Base-by-base conservation (phyloP, 35 echinoderm and acorn worm species). In the Amphiura filiformis region DNA sequence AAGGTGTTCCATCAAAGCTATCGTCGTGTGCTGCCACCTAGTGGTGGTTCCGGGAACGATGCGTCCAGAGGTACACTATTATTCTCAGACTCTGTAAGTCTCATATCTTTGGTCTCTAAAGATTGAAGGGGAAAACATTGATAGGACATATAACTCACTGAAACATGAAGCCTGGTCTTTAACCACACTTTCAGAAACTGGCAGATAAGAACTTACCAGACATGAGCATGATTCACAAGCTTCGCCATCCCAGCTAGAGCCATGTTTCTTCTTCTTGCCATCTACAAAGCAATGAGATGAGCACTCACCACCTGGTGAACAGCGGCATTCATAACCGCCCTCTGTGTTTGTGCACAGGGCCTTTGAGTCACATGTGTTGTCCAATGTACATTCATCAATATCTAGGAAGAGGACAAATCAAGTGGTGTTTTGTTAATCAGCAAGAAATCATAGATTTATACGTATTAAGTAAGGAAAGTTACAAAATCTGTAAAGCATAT, bases 311-410 rank as follows among this genome's bases (percentile, higher is more conserved):
- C 65, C 76, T 1, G 93, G 80, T 1, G 89, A 91, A 70, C 93
- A 95, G 12, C 80, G 85, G 76, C 93, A 95, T 36, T 88, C 81
- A 26, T 95, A 95, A 12, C 78, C 80, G 17, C 93, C 93, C n/a
- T 87, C 80, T 30, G 81, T 39, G 76, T 95, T 95, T 37, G 82
- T 76, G 76, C 93, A 95, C 0, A 89, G 34, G 14, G 78, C 47
- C 3, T 35, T 65, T 36, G 83, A 84, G 77, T 95, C 84, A 86
- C 93, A 95, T 17, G 93, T 91, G 65, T 97, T 52, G 1, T 39
- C 85, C 20, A 56, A 78, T 3, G 83, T 26, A 81, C 95, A 97
- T 82, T 97, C 95, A 81, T 97, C 78, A 39, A 97, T 82, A 85
- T 97, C 95, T 97, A 75, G 12, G 61, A 82, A 80, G 14, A 2